Conservation (phyloP, 2,113 vertebrate genomes). For the Cyanoramphus novaezelandiae region DNA sequence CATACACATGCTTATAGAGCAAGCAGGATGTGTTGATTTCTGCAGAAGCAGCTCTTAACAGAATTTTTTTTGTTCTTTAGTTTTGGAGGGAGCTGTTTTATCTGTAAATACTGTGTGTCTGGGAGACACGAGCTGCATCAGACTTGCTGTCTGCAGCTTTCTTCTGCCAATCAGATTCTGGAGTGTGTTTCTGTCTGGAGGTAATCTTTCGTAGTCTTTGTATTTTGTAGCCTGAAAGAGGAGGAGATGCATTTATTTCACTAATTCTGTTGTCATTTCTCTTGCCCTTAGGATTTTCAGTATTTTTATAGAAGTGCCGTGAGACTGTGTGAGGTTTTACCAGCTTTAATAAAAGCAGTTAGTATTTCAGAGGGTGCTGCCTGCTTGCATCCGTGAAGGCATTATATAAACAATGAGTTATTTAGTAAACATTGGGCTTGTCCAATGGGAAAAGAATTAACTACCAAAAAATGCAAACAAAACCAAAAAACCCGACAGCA, state of each 20-base stretch:
- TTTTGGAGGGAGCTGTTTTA: neutral
- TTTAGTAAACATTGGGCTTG: neutral
- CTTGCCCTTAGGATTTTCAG: neutral
- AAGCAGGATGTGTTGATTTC: neutral
- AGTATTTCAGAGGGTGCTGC: neutral
- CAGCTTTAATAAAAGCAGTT: neutral
- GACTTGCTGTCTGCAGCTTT: neutral
- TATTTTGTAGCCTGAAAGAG: neutral
- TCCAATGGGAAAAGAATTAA: neutral
- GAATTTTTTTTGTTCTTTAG: neutral
- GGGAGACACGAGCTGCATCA: neutral
- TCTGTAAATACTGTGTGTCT: neutral
- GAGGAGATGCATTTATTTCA: neutral
- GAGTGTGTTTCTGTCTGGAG: neutral
- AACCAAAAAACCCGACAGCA: rapidly evolving
- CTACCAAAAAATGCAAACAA: neutral
- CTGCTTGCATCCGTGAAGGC: neutral
- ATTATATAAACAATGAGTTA: neutral
- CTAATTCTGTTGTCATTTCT: neutral
- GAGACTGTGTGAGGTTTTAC: neutral
- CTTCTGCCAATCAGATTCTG: neutral
- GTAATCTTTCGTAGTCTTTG: neutral
- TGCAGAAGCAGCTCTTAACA: neutral
- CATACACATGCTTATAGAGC: neutral
- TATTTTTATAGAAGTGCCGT: neutral